Percentiles rank a stretch among this genome's conserved stretches.
These are phyloP conservation scores for Lutra lutra DNA, from an alignment of 2,797 vertebrate species.

Conservation along the genomic window DNA sequence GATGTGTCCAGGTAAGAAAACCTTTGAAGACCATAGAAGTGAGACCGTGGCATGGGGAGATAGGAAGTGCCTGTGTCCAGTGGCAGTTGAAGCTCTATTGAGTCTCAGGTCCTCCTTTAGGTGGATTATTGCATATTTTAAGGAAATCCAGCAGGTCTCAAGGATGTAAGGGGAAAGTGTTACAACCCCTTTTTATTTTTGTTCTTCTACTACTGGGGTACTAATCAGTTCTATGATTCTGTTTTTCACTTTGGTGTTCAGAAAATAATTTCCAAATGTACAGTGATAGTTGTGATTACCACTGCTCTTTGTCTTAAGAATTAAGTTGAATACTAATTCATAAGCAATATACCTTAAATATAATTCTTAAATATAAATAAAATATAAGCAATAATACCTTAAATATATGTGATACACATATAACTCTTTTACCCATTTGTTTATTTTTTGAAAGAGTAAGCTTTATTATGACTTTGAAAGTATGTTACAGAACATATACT, in stretches of 20 bases:
- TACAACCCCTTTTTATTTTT: background rate
- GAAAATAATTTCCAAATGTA: background rate
- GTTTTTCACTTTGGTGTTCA: background rate
- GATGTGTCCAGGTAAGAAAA: background rate
- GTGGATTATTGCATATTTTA: background rate
- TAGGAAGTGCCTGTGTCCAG: background rate
- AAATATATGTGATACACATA: background rate
- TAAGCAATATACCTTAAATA: background rate
- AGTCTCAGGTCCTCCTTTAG: background rate
- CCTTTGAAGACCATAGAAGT: background rate
- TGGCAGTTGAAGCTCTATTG: accelerated
- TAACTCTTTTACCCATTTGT: background rate
- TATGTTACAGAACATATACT: background rate
- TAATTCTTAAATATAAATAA: background rate
- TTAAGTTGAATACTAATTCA: background rate
- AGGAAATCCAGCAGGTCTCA: background rate
- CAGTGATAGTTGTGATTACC: background rate
- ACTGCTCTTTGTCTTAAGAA: background rate
- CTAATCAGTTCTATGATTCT: background rate
- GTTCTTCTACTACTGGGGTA: background rate
- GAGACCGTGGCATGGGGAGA: background rate
- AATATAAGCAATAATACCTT: background rate
- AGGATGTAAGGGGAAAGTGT: background rate
- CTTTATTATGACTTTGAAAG: constrained; percentile 20
- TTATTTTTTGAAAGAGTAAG: background rate